These are phyloP conservation scores for Parnassius smintheus DNA, from an alignment of 2,888 invertebrate genomes.

Conservation along the genomic window DNA sequence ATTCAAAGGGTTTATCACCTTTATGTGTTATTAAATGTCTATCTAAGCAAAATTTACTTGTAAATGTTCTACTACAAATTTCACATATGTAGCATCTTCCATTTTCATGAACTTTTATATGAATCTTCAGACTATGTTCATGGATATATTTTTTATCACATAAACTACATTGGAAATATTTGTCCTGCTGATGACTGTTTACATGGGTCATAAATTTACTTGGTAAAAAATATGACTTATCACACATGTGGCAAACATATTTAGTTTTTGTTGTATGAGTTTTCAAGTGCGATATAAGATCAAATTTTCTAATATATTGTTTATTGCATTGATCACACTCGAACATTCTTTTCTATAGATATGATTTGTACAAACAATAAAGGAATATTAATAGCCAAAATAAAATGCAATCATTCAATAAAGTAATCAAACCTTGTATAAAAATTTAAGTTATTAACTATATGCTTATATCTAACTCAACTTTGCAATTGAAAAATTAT, in stretches of 20 bases:
- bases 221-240: slow-evolving; percentile 13
- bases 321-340: slow-evolving; percentile 14
- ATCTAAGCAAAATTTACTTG: slow-evolving; percentile 25
- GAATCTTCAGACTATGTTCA: slow-evolving; percentile 22
- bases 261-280: not conserved
- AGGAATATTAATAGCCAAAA: too few relatives aligned
- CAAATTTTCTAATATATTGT: slow-evolving; percentile 2
- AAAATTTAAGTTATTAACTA: too few relatives aligned
- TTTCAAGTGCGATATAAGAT: slow-evolving; percentile 9
- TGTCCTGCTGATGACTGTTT: slow-evolving; percentile 18
- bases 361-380: not conserved
- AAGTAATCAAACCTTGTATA: too few relatives aligned
- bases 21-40: slow-evolving; percentile 26
- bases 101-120: slow-evolving; percentile 19
- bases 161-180: slow-evolving; percentile 17
- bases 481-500: too few relatives aligned
- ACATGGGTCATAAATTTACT: slow-evolving; percentile 23
- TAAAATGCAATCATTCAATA: too few relatives aligned
- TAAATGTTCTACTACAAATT: slow-evolving; percentile 25
- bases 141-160: slow-evolving; percentile 27
- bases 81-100: slow-evolving; percentile 19
- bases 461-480: too few relatives aligned
- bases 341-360: not conserved
- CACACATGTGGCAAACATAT: slow-evolving; percentile 10
- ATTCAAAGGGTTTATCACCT: slow-evolving; percentile 18